These are phyloP conservation scores for Piaya cayana DNA, from an alignment of 2,113 vertebrate species.

Conservation along the genomic window DNA sequence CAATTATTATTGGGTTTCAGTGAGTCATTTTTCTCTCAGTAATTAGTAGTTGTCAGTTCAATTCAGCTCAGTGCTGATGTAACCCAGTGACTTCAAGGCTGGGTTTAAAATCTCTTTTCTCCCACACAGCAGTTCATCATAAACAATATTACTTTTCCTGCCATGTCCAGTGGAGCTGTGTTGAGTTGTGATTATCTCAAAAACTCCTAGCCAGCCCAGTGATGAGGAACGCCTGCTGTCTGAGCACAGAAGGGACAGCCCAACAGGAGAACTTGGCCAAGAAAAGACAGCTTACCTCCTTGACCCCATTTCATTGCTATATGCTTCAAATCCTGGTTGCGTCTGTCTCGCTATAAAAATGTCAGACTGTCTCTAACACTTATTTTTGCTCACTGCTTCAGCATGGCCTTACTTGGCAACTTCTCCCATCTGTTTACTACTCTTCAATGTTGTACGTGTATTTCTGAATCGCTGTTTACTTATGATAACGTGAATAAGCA, in stretches of 20 bases:
- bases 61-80: background rate
- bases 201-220: background rate
- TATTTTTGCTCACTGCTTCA: constrained; percentile 21
- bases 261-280: background rate
- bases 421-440: constrained; percentile 63
- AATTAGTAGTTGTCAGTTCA: constrained; percentile 51
- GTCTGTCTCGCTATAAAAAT: constrained; percentile 37
- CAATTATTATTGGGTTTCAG: constrained; percentile 44
- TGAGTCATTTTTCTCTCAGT: constrained; percentile 45
- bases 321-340: constrained; percentile 14
- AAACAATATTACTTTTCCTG: background rate
- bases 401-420: constrained; percentile 39
- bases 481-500: background rate
- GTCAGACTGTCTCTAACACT: constrained; percentile 46
- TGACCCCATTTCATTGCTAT: background rate
- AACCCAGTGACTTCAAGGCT: constrained; percentile 33
- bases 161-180: background rate
- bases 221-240: background rate
- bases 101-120: constrained; percentile 20
- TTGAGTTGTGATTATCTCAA: background rate
- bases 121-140: background rate
- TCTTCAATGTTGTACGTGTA: background rate
- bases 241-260: background rate
- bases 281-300: constrained; percentile 21
- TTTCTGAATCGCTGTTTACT: background rate